Evolutionary conservation across 2,113 vertebrate genomes (phyloP), one percentile per base, ranked within the genome.

Genomic region (Chloroceryle aenea): DNA sequence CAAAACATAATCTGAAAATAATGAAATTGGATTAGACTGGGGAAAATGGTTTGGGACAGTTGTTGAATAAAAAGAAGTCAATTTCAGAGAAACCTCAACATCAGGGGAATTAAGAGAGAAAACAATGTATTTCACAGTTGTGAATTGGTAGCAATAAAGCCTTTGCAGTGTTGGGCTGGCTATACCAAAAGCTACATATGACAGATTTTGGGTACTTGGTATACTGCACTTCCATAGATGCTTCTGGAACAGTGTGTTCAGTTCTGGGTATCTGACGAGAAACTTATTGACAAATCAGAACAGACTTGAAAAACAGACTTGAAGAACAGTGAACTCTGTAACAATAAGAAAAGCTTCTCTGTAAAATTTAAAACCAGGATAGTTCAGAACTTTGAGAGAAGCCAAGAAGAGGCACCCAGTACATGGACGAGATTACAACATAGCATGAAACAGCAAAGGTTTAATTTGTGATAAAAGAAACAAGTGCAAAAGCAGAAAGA

Each of bases 301-400:
- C 43, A 90, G 16, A 94, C 43, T 58, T 66, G 23, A 94, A 71
- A 69, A 91, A 69, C 42, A 88, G 25, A 94, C 43, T 58, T 66
- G 21, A 94, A 71, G 69, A 91, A 69, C 42, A 88, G 25, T 1
- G 7, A 69, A 91, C 15, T 71, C 12, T 16, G 7, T 55, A 47
- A 45, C 16, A 42, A 4, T n/a, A 3, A 30, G 9, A 78, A 62
- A 89, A 76, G 3, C 1, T 55, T 34, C 34, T 45, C 9, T 45
- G 13, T 8, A 14, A 80, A 64, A 73, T 36, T 69, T 87, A 69
- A 52, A 73, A 59, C 11, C 34, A 77, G 7, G 8, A 13, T 21
- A 77, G 26, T 29, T 19, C 30, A 86, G 14, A 87, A 69, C 3
- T 47, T n/a, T 56, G 45, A 23, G 15, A 55, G 20, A 85, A 87